Evolutionary conservation across 2,888 invertebrate species (phyloP).

Genomic region (Brenthis hecate): DNA sequence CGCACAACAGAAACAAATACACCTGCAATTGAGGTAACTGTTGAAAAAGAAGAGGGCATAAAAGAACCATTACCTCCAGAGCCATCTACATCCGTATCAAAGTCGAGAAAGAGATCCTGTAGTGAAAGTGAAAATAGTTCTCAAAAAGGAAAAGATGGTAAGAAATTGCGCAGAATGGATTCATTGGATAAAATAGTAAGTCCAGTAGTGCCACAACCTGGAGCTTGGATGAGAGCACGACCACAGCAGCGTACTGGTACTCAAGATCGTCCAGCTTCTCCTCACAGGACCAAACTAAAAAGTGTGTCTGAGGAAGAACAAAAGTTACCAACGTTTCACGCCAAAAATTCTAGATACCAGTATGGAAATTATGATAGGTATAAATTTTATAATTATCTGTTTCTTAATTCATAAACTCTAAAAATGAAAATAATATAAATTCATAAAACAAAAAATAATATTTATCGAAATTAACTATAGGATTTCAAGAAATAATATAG

Average conservation of each 20-base stretch:
- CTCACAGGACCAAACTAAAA: conserved; percentile 63
- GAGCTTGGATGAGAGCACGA: conserved; percentile 88
- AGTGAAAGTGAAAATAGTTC: conserved; percentile 82
- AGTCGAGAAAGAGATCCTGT: conserved; percentile 75
- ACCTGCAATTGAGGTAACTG: conserved; percentile 53
- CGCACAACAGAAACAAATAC: conserved; percentile 74
- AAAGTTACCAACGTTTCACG: conserved; percentile 85
- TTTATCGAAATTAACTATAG: too few species aligned
- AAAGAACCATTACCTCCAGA: conserved; percentile 69
- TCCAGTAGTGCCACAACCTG: conserved; percentile 94
- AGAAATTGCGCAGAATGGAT: conserved; percentile 86
- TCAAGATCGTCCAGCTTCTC: conserved; percentile 76
- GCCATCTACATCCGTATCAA: conserved; percentile 66
- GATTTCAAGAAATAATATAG: too few species aligned
- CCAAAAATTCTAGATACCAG: conserved; percentile 91
- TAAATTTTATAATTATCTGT: not conserved
- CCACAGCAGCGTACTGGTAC: conserved; percentile 63
- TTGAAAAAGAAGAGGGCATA: conserved; percentile 58
- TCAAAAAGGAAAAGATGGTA: conserved; percentile 76
- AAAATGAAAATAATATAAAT: too few species aligned
- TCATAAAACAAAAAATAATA: too few species aligned
- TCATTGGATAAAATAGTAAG: conserved; percentile 94
- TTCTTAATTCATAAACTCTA: not conserved
- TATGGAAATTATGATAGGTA: conserved; percentile 97
- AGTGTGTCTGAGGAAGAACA: conserved; percentile 66